Base-by-base conservation (phyloP, 2,797 vertebrate species). In the Xyrichtys novacula region DNA sequence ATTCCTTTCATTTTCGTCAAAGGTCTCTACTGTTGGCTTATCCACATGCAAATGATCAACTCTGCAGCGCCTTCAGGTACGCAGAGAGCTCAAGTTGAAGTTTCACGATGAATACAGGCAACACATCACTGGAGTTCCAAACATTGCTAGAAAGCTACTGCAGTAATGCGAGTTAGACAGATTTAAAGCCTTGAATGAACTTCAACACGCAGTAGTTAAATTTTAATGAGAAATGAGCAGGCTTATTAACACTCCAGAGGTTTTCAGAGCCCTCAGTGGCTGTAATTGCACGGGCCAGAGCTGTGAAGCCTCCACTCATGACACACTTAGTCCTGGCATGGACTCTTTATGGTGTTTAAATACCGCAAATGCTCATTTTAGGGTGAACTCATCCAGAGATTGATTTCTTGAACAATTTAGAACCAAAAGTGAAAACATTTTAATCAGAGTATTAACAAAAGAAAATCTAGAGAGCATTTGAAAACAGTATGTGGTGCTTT, bases 271-370 rank as follows among this genome's bases (percentile, higher is more conserved):
- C 44, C 52, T 36, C 66, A 72, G 22, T 4, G 39, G 61, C 40
- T 75, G 70, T 76, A 78, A 65, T 77, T 53, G 81, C 71, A 83
- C 40, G 43, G 59, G 4, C 20, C 49, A 3, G 31, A 17, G 63
- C 65, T 48, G 49, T 66, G 64, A 20, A 64, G 55, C 68, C 59
- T 69, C 67, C 53, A 31, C 71, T 53, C 71, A 44, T 39, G 32
- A 44, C 6, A 28, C 29, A 62, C 61, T 70, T n/a, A n/a, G n/a
- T n/a, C 31, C 29, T 34, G 49, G 32, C 17, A 56, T 61, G 40
- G 58, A 50, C 70, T n/a, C 43, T 71, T 62, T 71, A 65, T 49
- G 50, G 38, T 47, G 76, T 61, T 65, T 20, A 61, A 70, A 29
- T n/a, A 42, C 39, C 6, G 40, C 55, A 78, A 68, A 74, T 64